Evolutionary conservation across 1,140 invertebrate genomes (phyloP).

Genomic region (Dendroctonus valens): DNA sequence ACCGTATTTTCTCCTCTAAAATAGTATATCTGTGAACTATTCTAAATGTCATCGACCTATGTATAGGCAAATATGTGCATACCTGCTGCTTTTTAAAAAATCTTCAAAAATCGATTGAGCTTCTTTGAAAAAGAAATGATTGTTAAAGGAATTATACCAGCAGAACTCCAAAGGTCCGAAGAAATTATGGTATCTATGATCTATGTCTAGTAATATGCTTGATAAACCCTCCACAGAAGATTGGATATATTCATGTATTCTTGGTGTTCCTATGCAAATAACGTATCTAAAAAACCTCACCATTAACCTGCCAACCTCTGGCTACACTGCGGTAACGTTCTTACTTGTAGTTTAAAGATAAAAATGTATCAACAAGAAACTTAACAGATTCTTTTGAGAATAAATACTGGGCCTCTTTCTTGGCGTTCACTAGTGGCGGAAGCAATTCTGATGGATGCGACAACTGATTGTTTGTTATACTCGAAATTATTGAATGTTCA

Average conservation of each 20-base stretch:
- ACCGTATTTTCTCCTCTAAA: slow-evolving; percentile 57
- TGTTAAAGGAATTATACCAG: slow-evolving; percentile 88
- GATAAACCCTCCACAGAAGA: slow-evolving; percentile 54
- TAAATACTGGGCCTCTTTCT: slow-evolving; percentile 75
- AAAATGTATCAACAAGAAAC: slow-evolving; percentile 58
- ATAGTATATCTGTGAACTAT: slow-evolving; percentile 34
- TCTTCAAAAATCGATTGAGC: slow-evolving; percentile 41
- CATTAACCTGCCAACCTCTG: slow-evolving; percentile 12
- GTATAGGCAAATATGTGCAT: slow-evolving; percentile 9
- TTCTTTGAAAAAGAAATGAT: slow-evolving; percentile 74
- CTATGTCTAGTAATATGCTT: slow-evolving; percentile 75
- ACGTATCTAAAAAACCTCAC: slow-evolving; percentile 56
- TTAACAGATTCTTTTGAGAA: slow-evolving; percentile 61
- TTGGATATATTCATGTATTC: slow-evolving; percentile 68
- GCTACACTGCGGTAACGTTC: not conserved
- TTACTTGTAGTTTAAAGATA: slow-evolving; percentile 54
- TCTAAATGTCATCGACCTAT: slow-evolving; percentile 11
- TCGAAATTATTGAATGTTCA: slow-evolving; percentile 52
- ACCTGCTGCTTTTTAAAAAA: slow-evolving; percentile 37
- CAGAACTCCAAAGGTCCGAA: slow-evolving; percentile 66
- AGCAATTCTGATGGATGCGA: slow-evolving; percentile 60
- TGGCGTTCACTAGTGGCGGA: slow-evolving; percentile 61
- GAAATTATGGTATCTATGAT: slow-evolving; percentile 71
- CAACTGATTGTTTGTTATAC: slow-evolving; percentile 55
- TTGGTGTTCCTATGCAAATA: slow-evolving; percentile 76